A percentile compares a stretch with the other conserved stretches of the same genome.
Evolutionary conservation across 2,113 vertebrate species (phyloP).

Genomic region (Cathartes aura): DNA sequence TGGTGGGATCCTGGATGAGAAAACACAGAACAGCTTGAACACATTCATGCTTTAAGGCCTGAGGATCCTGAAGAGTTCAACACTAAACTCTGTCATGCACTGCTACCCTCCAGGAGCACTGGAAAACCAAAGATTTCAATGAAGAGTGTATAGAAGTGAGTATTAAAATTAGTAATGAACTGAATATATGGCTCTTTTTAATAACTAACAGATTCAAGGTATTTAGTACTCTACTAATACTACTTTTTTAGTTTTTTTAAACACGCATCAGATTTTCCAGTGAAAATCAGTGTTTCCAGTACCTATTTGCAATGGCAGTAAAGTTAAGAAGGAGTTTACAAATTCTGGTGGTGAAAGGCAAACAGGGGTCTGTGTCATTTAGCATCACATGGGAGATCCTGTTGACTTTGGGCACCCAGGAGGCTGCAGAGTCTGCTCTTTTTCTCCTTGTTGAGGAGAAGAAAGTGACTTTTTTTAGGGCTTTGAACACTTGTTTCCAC

Average conservation of each 20-base stretch:
- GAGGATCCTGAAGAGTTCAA: background rate
- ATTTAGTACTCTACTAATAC: background rate
- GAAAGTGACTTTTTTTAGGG: background rate
- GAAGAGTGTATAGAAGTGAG: fast-evolving
- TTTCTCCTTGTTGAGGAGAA: background rate
- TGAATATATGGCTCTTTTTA: background rate
- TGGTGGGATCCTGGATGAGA: background rate
- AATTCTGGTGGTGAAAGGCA: background rate
- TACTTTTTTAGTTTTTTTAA: background rate
- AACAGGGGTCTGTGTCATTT: background rate
- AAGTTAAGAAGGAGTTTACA: background rate
- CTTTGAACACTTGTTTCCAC: background rate
- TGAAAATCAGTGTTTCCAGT: background rate
- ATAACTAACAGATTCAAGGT: background rate
- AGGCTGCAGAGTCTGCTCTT: background rate
- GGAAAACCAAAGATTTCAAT: background rate
- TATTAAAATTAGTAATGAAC: background rate
- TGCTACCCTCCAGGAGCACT: background rate
- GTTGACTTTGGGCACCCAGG: background rate
- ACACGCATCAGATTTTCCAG: background rate
- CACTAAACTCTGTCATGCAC: background rate
- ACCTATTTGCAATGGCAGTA: background rate
- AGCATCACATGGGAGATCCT: background rate
- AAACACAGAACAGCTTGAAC: background rate
- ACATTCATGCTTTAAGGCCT: background rate